Evolutionary conservation across 2,797 vertebrate genomes (phyloP), one percentile per base, ranked within the genome.

Genomic region (Lutjanus campechanus): DNA sequence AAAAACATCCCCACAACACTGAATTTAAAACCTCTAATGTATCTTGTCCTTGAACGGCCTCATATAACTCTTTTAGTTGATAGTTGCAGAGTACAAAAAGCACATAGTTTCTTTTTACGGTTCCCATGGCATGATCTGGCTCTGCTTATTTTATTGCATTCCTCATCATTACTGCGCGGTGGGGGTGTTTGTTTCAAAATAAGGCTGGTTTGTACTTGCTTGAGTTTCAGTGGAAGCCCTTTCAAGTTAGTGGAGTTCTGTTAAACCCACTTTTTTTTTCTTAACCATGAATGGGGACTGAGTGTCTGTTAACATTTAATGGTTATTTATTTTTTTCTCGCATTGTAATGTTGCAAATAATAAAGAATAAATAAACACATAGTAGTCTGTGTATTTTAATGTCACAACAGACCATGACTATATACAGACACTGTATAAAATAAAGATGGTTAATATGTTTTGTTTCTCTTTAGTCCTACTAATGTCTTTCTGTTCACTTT

Each of bases 61-160:
- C 1, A 11, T 41, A 22, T 67, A 82, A 50, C 17, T 53, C 44
- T 58, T 73, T 75, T 7, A 59, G 50, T 66, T 10, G 66, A 46
- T 46, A 73, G 19, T 63, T 61, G 41, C 44, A 5, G 60, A 63
- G 47, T 71, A 77, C 59, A 77, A 73, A 85, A 67, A 50, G 79
- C 74, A 55, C 68, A 49, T 60, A 19, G 56, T 63, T 63, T 58
- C 40, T 73, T 85, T 84, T 83, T 55, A 77, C 59, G 74, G 54
- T 81, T 79, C 64, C 53, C 56, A 62, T 49, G 72, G 67, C 68
- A 64, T 71, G 62, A 77, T 80, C 73, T 79, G 80, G 62, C 51
- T 85, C 53, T 65, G 64, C 79, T 84, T 87, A 69, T 82, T 91
- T 84, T 77, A 82, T 86, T 79, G 82, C 85, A 88, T 89, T 91